phyloP scores from a whole-genome alignment of 2,888 invertebrate species.

The Trypoxylon attenuatum region DNA sequence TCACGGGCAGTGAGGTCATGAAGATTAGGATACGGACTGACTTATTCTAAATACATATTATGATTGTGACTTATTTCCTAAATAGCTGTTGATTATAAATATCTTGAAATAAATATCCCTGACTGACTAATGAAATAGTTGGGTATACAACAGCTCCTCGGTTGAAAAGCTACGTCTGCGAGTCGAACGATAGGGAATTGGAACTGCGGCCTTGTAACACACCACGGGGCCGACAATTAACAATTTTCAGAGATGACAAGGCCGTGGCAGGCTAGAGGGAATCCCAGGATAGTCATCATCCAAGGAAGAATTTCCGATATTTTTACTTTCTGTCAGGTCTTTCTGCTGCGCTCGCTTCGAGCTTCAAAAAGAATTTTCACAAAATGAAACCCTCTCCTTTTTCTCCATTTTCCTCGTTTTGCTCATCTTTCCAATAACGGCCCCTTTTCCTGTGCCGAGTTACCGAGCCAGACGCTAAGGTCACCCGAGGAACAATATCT shows the following conservation, averaged over 20 bases:
- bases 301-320: slow-evolving; percentile 23
- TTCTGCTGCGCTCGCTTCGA: neutral
- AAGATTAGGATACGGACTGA: too few species aligned
- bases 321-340: neutral
- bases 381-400: neutral
- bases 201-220: neutral
- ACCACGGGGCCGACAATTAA: neutral
- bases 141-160: too few species aligned
- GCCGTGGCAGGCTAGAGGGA: too few species aligned
- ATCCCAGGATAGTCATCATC: too few species aligned
- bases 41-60: too few species aligned
- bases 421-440: neutral
- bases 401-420: neutral
- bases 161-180: too few species aligned
- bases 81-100: too few species aligned
- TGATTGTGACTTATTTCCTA: too few species aligned
- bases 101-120: too few species aligned
- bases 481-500: slow-evolving; percentile 24
- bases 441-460: neutral
- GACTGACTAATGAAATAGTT: too few species aligned
- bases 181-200: too few species aligned
- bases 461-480: slow-evolving; percentile 11
- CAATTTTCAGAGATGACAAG: neutral
- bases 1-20: too few species aligned
- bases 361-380: neutral